Conservation (phyloP, 2,113 vertebrate genomes). For the Okapia johnstoni region DNA sequence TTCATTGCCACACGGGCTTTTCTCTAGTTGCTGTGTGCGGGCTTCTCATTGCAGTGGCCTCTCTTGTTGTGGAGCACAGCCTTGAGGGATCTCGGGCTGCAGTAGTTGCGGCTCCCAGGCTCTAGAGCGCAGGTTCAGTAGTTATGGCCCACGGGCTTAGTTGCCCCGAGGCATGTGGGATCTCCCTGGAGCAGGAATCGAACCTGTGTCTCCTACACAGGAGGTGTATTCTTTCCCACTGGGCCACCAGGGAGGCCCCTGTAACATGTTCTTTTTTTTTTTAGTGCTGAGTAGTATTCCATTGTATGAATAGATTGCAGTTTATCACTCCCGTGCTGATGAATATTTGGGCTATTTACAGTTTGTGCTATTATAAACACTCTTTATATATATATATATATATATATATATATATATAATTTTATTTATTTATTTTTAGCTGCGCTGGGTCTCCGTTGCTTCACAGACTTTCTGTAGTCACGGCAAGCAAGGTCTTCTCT, state of each 20-base stretch:
- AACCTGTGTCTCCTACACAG: neutral
- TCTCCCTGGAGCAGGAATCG: neutral
- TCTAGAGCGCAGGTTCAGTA: neutral
- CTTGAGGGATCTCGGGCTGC: neutral
- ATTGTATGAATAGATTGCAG: no score
- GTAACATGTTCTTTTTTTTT: neutral
- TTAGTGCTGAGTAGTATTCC: neutral
- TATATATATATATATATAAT: neutral
- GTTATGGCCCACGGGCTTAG: neutral
- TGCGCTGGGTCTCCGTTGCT: neutral
- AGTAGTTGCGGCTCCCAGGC: accelerated
- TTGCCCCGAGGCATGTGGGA: neutral
- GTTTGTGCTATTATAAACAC: neutral
- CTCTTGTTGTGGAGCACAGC: neutral
- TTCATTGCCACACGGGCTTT: accelerated
- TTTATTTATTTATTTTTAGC: neutral
- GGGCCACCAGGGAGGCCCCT: neutral
- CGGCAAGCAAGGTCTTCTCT: neutral
- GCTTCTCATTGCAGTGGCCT: neutral
- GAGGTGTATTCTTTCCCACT: neutral
- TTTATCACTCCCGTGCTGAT: neutral
- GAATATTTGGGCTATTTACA: neutral
- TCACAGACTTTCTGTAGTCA: neutral
- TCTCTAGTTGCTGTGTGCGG: neutral
- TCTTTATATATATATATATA: neutral